Evolutionary conservation across 1,140 invertebrate genomes (phyloP).

Genomic region (Ips typographus): DNA sequence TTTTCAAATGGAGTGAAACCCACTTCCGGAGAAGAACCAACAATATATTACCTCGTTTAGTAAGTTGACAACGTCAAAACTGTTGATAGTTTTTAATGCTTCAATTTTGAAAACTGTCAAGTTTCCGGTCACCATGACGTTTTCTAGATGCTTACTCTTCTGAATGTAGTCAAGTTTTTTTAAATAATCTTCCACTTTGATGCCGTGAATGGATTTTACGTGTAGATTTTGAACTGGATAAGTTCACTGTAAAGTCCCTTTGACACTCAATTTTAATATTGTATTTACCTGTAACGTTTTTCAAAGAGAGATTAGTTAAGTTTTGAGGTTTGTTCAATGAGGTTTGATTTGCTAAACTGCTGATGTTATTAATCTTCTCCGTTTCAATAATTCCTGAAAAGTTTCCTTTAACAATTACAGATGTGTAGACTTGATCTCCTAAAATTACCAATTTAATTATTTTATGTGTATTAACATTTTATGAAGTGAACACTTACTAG

Average conservation of each 20-base stretch:
- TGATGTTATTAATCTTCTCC: conserved; percentile 37
- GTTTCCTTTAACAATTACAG: conserved; percentile 40
- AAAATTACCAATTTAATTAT: conserved; percentile 10
- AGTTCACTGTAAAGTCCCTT: background rate
- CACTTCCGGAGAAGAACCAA: background rate
- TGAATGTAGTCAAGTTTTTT: conserved; percentile 34
- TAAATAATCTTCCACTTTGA: conserved; percentile 39
- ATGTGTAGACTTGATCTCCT: conserved; percentile 36
- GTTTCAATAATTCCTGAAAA: conserved; percentile 29
- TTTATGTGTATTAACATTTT: conserved; percentile 25
- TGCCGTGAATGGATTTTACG: conserved; percentile 36
- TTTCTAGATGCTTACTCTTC: conserved; percentile 22
- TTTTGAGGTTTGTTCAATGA: conserved; percentile 37
- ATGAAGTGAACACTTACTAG: conserved; percentile 7
- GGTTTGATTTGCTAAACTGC: conserved; percentile 29
- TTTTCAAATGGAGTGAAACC: background rate
- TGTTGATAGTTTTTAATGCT: conserved; percentile 43
- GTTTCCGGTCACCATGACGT: conserved; percentile 40
- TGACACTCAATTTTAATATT: background rate
- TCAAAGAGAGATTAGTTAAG: conserved; percentile 40
- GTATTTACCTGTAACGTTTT: conserved; percentile 37
- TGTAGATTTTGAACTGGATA: conserved; percentile 41
- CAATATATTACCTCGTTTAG: conserved; percentile 32
- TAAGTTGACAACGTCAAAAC: conserved; percentile 33
- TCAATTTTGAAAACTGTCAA: conserved; percentile 36